Conservation (phyloP, 1,140 invertebrate genomes). For the Brachionus manjavacas region DNA sequence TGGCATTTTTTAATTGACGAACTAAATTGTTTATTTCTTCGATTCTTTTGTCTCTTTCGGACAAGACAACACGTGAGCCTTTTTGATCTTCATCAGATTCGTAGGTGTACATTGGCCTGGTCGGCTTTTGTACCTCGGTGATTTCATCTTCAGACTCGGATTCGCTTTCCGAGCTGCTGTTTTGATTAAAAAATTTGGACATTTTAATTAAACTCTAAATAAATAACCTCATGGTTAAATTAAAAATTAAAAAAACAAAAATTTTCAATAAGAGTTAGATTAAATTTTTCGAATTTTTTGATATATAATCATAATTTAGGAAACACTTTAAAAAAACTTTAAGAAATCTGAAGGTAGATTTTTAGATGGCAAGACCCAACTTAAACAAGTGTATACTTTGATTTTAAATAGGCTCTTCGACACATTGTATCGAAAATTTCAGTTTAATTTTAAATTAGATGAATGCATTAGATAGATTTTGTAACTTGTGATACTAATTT, state of each 20-base stretch:
- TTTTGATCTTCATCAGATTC: constrained; percentile 18
- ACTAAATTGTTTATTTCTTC: constrained; percentile 40
- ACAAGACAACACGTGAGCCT: not conserved
- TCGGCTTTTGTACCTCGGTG: constrained; percentile 24
- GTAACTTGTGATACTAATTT: not conserved
- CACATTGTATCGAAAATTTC: constrained; percentile 16
- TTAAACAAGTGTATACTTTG: not conserved
- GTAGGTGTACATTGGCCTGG: not conserved
- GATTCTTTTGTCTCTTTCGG: constrained; percentile 33
- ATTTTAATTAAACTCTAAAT: not conserved
- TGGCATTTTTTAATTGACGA: constrained; percentile 37
- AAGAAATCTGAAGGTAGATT: not conserved
- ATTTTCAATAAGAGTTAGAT: not conserved
- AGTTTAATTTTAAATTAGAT: not conserved
- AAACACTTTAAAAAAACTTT: not conserved
- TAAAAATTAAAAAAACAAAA: not conserved
- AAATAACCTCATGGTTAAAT: not conserved
- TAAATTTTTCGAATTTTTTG: not conserved
- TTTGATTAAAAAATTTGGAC: constrained; percentile 38
- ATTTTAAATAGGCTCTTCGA: not conserved
- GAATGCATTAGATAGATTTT: not conserved
- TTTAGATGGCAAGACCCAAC: not conserved
- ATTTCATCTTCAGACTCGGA: constrained; percentile 39
- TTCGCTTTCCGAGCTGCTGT: constrained; percentile 38
- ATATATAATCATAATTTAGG: not conserved